Conservation (phyloP, 2,888 invertebrate genomes). For the Acheta domesticus region DNA sequence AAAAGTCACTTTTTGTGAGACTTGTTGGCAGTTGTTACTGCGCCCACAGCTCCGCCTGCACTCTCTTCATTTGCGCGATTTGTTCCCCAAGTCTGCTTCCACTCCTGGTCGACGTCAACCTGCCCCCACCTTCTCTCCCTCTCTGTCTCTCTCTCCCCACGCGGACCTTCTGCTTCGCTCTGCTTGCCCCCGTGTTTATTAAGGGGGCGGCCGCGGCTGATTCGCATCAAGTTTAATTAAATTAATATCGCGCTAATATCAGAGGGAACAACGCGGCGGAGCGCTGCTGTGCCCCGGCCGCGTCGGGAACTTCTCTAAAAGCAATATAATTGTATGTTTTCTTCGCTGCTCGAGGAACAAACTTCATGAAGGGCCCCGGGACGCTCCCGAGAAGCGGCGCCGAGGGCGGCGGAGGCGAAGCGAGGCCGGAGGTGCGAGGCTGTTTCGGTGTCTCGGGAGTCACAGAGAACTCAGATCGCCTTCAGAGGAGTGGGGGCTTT, state of each 20-base stretch:
- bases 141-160: background rate
- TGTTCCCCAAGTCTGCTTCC: no score
- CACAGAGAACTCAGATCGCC: background rate
- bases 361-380: slow-evolving; percentile 5
- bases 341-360: background rate
- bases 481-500: no score
- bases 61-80: no score
- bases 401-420: background rate
- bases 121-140: background rate
- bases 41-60: no score
- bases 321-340: slow-evolving; percentile 18
- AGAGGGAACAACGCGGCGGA: background rate
- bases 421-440: background rate
- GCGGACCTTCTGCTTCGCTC: background rate
- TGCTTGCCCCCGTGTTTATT: background rate
- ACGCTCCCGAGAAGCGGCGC: background rate
- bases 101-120: background rate
- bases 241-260: slow-evolving; percentile 18
- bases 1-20: no score
- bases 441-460: background rate
- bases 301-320: background rate
- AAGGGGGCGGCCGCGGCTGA: background rate
- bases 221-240: slow-evolving; percentile 9
- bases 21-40: no score
- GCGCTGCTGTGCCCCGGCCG: background rate